phyloP scores from a whole-genome alignment of 1,140 invertebrate genomes.

The Diachasma alloeum region DNA sequence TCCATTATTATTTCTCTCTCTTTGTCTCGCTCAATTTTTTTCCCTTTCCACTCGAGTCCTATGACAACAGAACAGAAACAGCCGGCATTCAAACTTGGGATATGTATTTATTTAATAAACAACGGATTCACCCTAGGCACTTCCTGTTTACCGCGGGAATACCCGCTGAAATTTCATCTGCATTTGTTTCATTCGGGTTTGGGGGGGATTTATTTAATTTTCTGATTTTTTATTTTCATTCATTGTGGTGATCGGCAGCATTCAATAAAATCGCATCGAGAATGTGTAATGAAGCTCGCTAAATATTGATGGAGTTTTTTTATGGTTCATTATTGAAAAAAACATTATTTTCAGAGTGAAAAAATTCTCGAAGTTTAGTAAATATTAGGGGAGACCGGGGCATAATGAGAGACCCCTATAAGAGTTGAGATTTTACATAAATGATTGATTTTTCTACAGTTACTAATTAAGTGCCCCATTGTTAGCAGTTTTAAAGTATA shows the following conservation, averaged over 20 bases:
- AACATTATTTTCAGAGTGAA: not conserved
- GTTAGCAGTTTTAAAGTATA: too few relatives aligned
- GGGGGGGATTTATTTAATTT: not conserved
- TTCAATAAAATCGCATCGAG: too few relatives aligned
- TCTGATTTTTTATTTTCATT: not conserved
- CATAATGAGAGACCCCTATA: too few relatives aligned
- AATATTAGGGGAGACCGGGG: too few relatives aligned
- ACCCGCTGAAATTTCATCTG: not conserved
- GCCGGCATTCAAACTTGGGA: slow-evolving; percentile 53
- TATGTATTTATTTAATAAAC: slow-evolving; percentile 66
- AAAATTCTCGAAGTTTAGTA: too few relatives aligned
- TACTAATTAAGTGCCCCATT: too few relatives aligned
- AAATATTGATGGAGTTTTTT: not conserved
- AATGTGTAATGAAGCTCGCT: too few relatives aligned
- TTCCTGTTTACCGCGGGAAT: slow-evolving; percentile 21
- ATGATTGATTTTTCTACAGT: too few relatives aligned
- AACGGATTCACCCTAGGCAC: slow-evolving; percentile 28
- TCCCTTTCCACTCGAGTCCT: slow-evolving; percentile 48
- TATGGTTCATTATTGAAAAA: not conserved
- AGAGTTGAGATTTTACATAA: too few relatives aligned
- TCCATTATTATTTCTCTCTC: slow-evolving; percentile 16
- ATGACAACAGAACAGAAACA: slow-evolving; percentile 63
- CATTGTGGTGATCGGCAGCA: too few relatives aligned
- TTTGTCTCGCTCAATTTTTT: slow-evolving; percentile 17
- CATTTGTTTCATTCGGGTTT: not conserved